phyloP scores from a whole-genome alignment of 2,888 invertebrate species.

The Drosophila prostipennis region DNA sequence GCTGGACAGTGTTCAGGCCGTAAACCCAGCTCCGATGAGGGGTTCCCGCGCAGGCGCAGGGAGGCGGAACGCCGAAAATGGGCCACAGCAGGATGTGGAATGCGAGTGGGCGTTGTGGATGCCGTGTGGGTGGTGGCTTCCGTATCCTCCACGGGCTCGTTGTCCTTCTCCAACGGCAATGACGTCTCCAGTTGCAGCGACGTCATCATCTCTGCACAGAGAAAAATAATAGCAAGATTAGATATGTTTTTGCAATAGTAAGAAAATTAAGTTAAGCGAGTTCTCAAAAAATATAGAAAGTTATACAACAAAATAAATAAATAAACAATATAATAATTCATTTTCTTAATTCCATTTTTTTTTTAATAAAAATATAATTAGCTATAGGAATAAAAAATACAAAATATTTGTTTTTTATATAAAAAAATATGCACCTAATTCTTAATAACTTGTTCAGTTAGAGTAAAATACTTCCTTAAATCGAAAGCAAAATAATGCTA shows the following conservation, averaged over 20 bases:
- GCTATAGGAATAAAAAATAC: too few relatives aligned
- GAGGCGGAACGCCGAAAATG: slow-evolving; percentile 88
- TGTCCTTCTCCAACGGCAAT: slow-evolving; percentile 14
- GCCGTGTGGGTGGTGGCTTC: slow-evolving; percentile 19
- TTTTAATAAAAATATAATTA: too few relatives aligned
- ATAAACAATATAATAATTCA: too few relatives aligned
- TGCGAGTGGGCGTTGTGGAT: slow-evolving; percentile 71
- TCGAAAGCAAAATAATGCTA: too few relatives aligned
- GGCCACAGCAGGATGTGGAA: slow-evolving; percentile 67
- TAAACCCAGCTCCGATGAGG: slow-evolving; percentile 81
- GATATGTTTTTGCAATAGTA: background rate
- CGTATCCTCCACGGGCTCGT: slow-evolving; percentile 15
- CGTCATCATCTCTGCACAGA: slow-evolving; percentile 43
- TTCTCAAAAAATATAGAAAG: too few relatives aligned
- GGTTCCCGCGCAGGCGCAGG: slow-evolving; percentile 88
- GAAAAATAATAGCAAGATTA: background rate
- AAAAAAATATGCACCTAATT: too few relatives aligned
- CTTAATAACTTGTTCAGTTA: too few relatives aligned
- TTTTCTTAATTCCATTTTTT: too few relatives aligned
- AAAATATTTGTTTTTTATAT: too few relatives aligned
- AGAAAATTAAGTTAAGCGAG: too few relatives aligned
- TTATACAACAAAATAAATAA: too few relatives aligned
- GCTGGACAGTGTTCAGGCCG: slow-evolving; percentile 35
- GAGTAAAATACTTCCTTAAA: too few relatives aligned
- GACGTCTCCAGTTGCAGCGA: slow-evolving; percentile 26